Evolutionary conservation across 2,888 invertebrate genomes (phyloP), one percentile per base, ranked within the genome.

Genomic region (Leptinotarsa haldemani): DNA sequence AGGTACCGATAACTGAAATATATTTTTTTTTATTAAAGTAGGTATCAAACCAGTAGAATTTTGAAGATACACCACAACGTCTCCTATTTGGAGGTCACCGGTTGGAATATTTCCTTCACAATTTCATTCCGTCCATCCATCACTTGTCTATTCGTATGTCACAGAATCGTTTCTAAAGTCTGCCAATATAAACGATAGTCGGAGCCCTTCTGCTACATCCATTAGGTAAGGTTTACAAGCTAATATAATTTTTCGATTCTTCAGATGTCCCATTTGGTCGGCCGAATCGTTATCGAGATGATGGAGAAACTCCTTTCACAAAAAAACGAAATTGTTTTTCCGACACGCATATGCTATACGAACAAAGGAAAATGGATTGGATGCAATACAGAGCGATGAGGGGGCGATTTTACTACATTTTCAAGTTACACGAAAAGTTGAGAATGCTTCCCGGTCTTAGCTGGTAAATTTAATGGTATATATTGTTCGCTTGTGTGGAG

Each of bases 201-300:
- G 4, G 56, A 13, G 56, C 56, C 20, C 22, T 22, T 25, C 56
- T 56, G 56, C 56, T 56, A 56, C 15, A 56, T 56, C 56, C 25
- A 22, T 25, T n/a, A n/a, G n/a, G n/a, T n/a, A 50, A 50, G 50
- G n/a, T 4, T 56, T 56, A 56, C 15, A 20, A 56, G 13, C 20
- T 56, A 56, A 56, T 22, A 56, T 4, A 56, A 22, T 5, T 22
- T 56, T 56, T 22, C 13, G 16, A 56, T 56, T 56, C 56, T 22
- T 56, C 13, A 56, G 56, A 56, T 56, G 22, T 56, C 56, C 56
- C 22, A 56, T 22, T 56, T 56, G 56, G 56, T 56, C 22, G 4
- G 22, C 3, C 20, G 22, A 22, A 22, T 56, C 56, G 56, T 56
- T 56, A 56, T 56, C 20, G 22, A 4, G 22, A 22, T 53, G 15